Percentiles rank a stretch among this genome's conserved stretches.
Evolutionary conservation across 2,113 vertebrate species (phyloP).

Genomic region (Leucosticte australis): DNA sequence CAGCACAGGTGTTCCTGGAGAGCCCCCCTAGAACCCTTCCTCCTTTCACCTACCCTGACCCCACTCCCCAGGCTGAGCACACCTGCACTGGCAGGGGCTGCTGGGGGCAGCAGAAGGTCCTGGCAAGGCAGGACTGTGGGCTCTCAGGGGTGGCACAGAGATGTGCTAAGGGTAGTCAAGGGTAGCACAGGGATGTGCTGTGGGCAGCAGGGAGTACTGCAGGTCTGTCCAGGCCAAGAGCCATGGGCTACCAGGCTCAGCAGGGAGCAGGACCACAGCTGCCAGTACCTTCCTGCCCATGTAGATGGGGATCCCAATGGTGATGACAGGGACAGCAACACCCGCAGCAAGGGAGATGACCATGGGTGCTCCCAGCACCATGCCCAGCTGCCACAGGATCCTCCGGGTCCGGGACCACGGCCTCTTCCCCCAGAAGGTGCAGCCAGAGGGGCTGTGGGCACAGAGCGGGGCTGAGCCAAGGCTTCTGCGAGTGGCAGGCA

Average conservation of each 20-base stretch:
- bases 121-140: not conserved
- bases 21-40: not conserved
- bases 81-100: fast-evolving
- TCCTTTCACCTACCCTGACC: not conserved
- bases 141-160: not conserved
- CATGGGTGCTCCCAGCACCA: conserved; percentile 86
- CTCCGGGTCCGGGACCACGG: conserved; percentile 86
- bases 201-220: not conserved
- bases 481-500: not conserved
- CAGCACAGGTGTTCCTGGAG: not conserved
- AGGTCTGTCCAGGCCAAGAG: not conserved
- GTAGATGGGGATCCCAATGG: conserved; percentile 87
- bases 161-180: no score
- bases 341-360: conserved; percentile 85
- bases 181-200: not conserved
- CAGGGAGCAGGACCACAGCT: not conserved
- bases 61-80: not conserved
- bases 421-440: conserved; percentile 91
- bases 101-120: not conserved
- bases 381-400: conserved; percentile 88
- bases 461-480: not conserved
- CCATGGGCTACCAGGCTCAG: not conserved
- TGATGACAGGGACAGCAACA: conserved; percentile 86
- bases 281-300: conserved; percentile 83
- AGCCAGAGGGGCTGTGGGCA: conserved; percentile 83